Evolutionary conservation across 2,888 invertebrate species (phyloP), one percentile per base, ranked within the genome.

Genomic region (Glaucopsyche alexis): DNA sequence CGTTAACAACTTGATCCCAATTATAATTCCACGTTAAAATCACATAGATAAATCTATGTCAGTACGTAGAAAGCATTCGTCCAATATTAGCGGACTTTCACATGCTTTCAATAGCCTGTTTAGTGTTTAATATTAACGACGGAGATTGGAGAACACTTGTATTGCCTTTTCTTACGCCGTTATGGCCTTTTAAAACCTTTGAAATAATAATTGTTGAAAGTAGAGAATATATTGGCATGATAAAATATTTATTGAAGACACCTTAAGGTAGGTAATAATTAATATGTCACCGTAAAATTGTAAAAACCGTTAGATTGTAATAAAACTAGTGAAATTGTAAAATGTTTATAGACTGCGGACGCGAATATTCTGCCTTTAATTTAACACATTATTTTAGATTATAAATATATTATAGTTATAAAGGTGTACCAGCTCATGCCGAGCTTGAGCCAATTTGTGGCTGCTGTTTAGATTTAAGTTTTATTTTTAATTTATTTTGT

Each of bases 1-100:
- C 29, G 29, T 29, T 29, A 29, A 3, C 29, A 29, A 29, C 29
- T 2, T 19, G 9, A 19, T 16, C 19, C 16, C 16, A 55, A 16
- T 55, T 55, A 55, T 16, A 55, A 19, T 19, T 55, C 19, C 5
- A 55, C 55, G 55, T 55, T 19, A 55, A 55, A 55, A 16, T 19
- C 16, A 66, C 66, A 66, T n/a, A 16, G 16, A 55, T 66, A 66
- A 66, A 66, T 66, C 16, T 66, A 42, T 66, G 66, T 40, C 66
- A 66, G 40, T 14, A 42, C 14, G 66, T 42, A 66, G 66, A 66
- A 66, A 66, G 66, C 66, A 42, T 66, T 42, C 66, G 66, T 42
- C 66, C 42, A n/a, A 40, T 66, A 40, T 66, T 66, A n/a, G 42
- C 66, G 14, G 65, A 66, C 66, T 66, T 66, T 66, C 66, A 66